A percentile compares a stretch with the other conserved stretches of the same genome.
Evolutionary conservation across 2,888 invertebrate species (phyloP).

Genomic region (Charanyca ferruginea): DNA sequence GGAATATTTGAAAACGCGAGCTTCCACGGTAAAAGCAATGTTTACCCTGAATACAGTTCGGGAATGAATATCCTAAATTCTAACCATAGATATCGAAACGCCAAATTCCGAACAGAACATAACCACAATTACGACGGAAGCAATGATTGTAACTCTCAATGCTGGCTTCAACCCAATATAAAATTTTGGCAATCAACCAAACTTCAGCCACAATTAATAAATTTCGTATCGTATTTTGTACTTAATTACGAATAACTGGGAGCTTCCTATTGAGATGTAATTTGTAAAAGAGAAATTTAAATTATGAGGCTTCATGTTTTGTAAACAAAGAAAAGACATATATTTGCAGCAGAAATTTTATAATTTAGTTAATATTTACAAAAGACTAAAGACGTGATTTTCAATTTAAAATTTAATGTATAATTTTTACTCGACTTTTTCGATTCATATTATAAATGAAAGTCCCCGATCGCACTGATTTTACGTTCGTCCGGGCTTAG

Average conservation of each 20-base stretch:
- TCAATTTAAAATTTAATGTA: too few relatives aligned
- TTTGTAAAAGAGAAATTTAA: slow-evolving; percentile 28
- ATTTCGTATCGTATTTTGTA: slow-evolving; percentile 47
- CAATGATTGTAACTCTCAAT: slow-evolving; percentile 55
- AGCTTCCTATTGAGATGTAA: slow-evolving; percentile 41
- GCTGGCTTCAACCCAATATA: slow-evolving; percentile 63
- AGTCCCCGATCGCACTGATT: too few relatives aligned
- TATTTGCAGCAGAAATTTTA: not conserved
- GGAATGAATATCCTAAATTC: slow-evolving; percentile 2
- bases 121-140: slow-evolving; percentile 44
- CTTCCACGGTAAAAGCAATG: not conserved
- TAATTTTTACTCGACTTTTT: too few relatives aligned
- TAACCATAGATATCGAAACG: not conserved
- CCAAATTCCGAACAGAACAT: slow-evolving; percentile 9
- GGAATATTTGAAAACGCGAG: slow-evolving; percentile 8
- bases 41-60: not conserved
- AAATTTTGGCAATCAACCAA: slow-evolving; percentile 62
- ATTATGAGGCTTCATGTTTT: slow-evolving; percentile 21
- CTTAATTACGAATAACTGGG: slow-evolving; percentile 53
- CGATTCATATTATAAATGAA: too few relatives aligned
- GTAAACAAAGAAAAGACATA: not conserved
- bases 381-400: too few relatives aligned
- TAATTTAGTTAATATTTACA: slow-evolving; percentile 8
- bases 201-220: slow-evolving; percentile 58
- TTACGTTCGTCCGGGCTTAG: too few relatives aligned